phyloP scores from a whole-genome alignment of 2,888 invertebrate species.

The Helobdella robusta region DNA sequence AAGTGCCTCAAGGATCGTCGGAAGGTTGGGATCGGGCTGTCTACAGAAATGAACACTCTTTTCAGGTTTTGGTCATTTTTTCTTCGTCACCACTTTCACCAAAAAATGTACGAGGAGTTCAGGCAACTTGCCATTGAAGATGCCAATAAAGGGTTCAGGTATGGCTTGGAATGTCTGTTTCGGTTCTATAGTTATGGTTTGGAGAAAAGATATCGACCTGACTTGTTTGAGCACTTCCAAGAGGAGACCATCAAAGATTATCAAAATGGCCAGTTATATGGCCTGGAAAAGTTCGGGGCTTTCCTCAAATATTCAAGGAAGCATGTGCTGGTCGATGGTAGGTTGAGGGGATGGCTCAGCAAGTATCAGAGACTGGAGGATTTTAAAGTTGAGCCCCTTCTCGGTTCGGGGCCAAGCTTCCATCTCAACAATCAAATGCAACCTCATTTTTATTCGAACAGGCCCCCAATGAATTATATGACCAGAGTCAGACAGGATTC shows the following conservation, averaged over 20 bases:
- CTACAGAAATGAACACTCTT: slow-evolving; percentile 97
- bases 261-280: slow-evolving; percentile 69
- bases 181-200: slow-evolving; percentile 95
- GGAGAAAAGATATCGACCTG: slow-evolving; percentile 88
- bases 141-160: slow-evolving; percentile 67
- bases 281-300: no score
- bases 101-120: slow-evolving; percentile 95
- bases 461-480: no score
- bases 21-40: slow-evolving; percentile 75
- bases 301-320: no score
- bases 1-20: slow-evolving; percentile 70
- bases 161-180: slow-evolving; percentile 66
- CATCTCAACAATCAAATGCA: no score
- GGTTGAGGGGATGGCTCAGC: no score
- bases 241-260: slow-evolving; percentile 79
- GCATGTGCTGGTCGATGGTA: no score
- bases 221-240: slow-evolving; percentile 90
- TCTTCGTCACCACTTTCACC: slow-evolving; percentile 91
- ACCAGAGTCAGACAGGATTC: no score
- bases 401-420: no score
- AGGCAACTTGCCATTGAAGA: slow-evolving; percentile 83
- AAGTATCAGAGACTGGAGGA: no score
- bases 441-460: no score
- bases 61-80: slow-evolving; percentile 99
- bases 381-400: no score